A percentile compares a stretch with the other conserved stretches of the same genome.
Conservation (phyloP, 2,888 invertebrate genomes). For the Chymomyza caudatula region DNA sequence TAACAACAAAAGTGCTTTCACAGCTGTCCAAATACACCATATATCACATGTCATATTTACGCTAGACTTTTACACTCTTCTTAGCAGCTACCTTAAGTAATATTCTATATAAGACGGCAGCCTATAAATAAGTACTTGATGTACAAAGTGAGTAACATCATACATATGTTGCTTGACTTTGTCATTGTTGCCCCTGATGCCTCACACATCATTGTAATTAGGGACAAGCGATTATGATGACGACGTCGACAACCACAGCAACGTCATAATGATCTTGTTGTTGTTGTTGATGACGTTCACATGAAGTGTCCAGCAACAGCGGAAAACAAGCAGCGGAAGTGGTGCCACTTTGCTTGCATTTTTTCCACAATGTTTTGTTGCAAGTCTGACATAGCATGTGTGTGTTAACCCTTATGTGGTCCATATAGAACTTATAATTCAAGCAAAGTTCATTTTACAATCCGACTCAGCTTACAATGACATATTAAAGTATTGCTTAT, state of each 20-base stretch:
- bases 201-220: conserved; percentile 46
- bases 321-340: background rate
- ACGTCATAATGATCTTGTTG: background rate
- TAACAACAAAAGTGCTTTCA: conserved; percentile 22
- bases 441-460: too few relatives aligned
- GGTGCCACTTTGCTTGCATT: background rate
- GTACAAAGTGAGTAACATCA: background rate
- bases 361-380: background rate
- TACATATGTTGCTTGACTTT: background rate
- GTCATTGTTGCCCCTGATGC: conserved; percentile 10
- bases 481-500: too few relatives aligned
- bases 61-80: background rate
- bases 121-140: background rate
- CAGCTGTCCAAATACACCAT: conserved; percentile 39
- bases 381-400: background rate
- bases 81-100: background rate
- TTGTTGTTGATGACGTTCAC: background rate
- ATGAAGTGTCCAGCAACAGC: background rate
- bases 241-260: background rate
- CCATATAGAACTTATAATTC: background rate
- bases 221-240: conserved; percentile 24
- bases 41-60: background rate
- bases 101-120: background rate
- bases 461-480: too few relatives aligned
- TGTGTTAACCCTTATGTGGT: background rate